Percentiles rank a stretch among this genome's conserved stretches.
Evolutionary conservation across 2,797 vertebrate species (phyloP).

Genomic region (Chloroceryle inda): DNA sequence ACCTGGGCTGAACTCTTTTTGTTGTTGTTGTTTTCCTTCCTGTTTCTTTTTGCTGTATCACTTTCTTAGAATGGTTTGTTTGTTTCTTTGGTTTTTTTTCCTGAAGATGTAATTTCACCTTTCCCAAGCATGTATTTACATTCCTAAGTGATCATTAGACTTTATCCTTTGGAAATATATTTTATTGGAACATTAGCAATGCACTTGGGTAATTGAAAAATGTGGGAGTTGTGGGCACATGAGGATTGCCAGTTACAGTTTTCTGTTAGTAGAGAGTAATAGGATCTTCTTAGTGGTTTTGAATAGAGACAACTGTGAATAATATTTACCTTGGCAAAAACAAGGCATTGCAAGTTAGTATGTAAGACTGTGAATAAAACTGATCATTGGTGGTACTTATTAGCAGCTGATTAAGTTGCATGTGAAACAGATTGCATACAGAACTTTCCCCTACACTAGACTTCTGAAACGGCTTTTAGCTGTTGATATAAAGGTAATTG

Average conservation of each 20-base stretch:
- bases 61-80: conserved; percentile 33
- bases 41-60: conserved; percentile 17
- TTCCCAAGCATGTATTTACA: conserved; percentile 28
- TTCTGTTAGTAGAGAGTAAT: not conserved
- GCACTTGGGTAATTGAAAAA: not conserved
- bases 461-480: conserved; percentile 50
- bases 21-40: too few relatives aligned
- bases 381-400: conserved; percentile 34
- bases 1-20: conserved; percentile 35
- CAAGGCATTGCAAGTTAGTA: not conserved
- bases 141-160: conserved; percentile 34
- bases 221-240: not conserved
- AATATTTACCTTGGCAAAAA: not conserved
- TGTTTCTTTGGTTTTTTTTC: not conserved
- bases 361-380: conserved; percentile 43
- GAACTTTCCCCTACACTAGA: not conserved
- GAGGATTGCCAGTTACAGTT: not conserved
- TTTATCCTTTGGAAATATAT: not conserved
- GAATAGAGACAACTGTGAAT: conserved; percentile 3
- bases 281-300: not conserved
- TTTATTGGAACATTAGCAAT: not conserved
- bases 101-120: conserved; percentile 49
- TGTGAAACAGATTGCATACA: not conserved
- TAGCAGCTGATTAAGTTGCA: conserved; percentile 29
- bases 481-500: conserved; percentile 43